Evolutionary conservation across 1,140 invertebrate genomes (phyloP), one percentile per base, ranked within the genome.

Genomic region (Pseudomyrmex cubaensis): DNA sequence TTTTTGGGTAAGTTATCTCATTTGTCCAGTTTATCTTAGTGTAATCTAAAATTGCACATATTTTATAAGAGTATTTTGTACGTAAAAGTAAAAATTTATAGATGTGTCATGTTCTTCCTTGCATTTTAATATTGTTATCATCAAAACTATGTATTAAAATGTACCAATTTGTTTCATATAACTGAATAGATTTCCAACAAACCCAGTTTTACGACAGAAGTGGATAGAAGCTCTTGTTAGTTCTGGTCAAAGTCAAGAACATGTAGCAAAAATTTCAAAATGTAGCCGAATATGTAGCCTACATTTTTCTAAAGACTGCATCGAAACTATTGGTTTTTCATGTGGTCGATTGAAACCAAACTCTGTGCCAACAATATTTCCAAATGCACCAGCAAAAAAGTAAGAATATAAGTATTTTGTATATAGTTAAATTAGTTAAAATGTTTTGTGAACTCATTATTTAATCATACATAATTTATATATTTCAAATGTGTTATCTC

Each of bases 291-390:
- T 62, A 62, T 62, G 61, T 13, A 62, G 61, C 13, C 61, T 62
- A 35, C 25, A 62, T 62, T 62, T 62, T 62, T 2, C 22, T 13
- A 5, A 62, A 62, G 20, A 35, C 5, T 62, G 61, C 13, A 62
- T 62, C 1, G 3, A 62, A 5, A 62, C 4, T 2, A n/a, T 15
- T 25, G 61, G 61, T 12, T 35, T 62, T 5, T 62, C 61, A 62
- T 35, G 35, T 35, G 35, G 20, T 35, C 22, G 61, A 13, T 62
- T 62, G 22, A 62, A 62, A 62, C 61, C 61, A 15, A 35, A 62
- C 61, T 62, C 61, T 62, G 61, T 62, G 22, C 61, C 61, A 62
- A 61, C 22, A 22, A 62, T 35, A 62, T 62, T 62, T 62, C 13
- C 13, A 62, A 62, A 62, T 25, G 20, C 12, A 35, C 22, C 2